These are phyloP conservation scores for Drosophila neonasuta DNA, from an alignment of 2,888 invertebrate species.

Conservation along the genomic window DNA sequence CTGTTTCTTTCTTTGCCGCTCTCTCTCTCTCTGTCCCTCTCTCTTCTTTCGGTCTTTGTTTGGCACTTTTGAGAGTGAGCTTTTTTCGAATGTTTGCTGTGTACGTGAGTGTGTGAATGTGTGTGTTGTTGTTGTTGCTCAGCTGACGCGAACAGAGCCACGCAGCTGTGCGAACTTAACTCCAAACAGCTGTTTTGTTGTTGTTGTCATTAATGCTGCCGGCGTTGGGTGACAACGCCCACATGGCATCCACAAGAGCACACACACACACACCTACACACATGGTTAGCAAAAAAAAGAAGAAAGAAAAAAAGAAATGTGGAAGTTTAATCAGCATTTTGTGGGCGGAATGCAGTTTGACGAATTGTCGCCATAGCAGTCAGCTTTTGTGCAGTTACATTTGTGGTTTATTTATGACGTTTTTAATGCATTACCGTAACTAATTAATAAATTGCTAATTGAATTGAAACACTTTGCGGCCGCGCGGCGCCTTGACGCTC, in stretches of 20 bases:
- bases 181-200: constrained; percentile 65
- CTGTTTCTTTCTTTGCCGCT: not conserved
- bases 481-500: constrained; percentile 70
- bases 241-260: constrained; percentile 52
- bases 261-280: not conserved
- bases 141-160: constrained; percentile 46
- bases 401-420: constrained; percentile 25
- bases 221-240: constrained; percentile 68
- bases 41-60: constrained; percentile 53
- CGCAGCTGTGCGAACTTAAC: constrained; percentile 53
- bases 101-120: constrained; percentile 19
- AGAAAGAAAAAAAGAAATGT: not conserved
- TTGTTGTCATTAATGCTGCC: constrained; percentile 34
- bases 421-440: constrained; percentile 23
- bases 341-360: constrained; percentile 48
- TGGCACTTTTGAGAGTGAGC: constrained; percentile 35
- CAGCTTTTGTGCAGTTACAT: constrained; percentile 23
- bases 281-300: not conserved
- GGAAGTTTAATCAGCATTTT: constrained; percentile 35
- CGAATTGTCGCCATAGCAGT: constrained; percentile 33
- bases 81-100: constrained; percentile 14
- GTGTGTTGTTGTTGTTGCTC: constrained; percentile 38
- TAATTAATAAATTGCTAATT: constrained; percentile 69
- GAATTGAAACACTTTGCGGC: constrained; percentile 63
- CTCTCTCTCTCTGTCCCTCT: constrained; percentile 10